Evolutionary conservation across 2,888 invertebrate genomes (phyloP).

Genomic region (Peribatodes rhomboidaria): DNA sequence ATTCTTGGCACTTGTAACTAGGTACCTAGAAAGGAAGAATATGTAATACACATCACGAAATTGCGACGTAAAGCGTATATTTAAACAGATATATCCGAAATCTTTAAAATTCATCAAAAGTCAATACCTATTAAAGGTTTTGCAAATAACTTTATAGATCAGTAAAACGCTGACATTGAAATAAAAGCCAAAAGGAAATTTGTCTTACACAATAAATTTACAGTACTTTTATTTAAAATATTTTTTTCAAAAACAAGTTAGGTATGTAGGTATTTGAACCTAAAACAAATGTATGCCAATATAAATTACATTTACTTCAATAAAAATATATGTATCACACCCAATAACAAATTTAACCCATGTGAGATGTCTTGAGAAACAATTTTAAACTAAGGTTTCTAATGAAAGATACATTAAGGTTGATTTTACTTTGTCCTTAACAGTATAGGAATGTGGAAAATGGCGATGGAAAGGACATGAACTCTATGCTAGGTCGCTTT

Average conservation of each 20-base stretch:
- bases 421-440: constrained; percentile 61
- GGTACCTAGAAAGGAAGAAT: constrained; percentile 44
- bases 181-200: neutral
- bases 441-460: constrained; percentile 81
- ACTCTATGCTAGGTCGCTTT: constrained; percentile 59
- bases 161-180: neutral
- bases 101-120: neutral
- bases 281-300: neutral
- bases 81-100: neutral
- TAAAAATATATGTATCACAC: too few species aligned
- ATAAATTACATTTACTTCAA: neutral
- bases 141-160: neutral
- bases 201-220: neutral
- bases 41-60: constrained; percentile 1
- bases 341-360: constrained; percentile 3
- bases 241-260: too few species aligned
- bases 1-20: constrained; percentile 56
- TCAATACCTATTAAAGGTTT: neutral
- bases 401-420: constrained; percentile 38
- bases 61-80: neutral
- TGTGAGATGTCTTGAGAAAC: neutral
- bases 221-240: neutral
- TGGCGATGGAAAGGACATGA: constrained; percentile 59
- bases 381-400: constrained; percentile 15
- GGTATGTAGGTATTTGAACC: neutral